These are phyloP conservation scores for Aptenodytes patagonicus DNA, from an alignment of 2,113 vertebrate genomes.

Conservation along the genomic window DNA sequence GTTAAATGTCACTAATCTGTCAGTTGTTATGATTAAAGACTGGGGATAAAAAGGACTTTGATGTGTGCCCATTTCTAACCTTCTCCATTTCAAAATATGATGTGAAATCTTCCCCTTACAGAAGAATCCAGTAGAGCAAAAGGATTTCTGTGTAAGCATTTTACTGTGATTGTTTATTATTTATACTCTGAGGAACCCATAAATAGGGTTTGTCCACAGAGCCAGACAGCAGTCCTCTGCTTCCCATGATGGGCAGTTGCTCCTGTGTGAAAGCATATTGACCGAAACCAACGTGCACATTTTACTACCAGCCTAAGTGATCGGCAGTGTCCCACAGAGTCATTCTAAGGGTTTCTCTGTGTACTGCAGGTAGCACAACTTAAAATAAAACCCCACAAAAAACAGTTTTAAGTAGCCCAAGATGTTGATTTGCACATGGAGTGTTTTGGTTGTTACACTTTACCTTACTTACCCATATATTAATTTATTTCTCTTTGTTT, in stretches of 20 bases:
- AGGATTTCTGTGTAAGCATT: not conserved
- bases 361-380: not conserved
- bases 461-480: not conserved
- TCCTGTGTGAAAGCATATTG: not conserved
- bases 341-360: not conserved
- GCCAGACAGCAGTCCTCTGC: not conserved
- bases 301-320: not conserved
- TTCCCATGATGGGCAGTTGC: not conserved
- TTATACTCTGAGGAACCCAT: not conserved
- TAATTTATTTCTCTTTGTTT: not conserved
- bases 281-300: not conserved
- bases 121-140: not conserved
- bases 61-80: not conserved
- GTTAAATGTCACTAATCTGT: constrained; percentile 1
- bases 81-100: not conserved
- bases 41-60: not conserved
- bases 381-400: not conserved
- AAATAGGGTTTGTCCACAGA: not conserved
- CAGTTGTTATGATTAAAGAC: not conserved
- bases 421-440: not conserved
- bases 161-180: not conserved
- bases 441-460: not conserved
- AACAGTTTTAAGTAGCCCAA: not conserved
- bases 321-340: not conserved
- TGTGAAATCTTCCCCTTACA: not conserved